Percentiles rank a stretch among this genome's conserved stretches.
Evolutionary conservation across 1,140 invertebrate species (phyloP).

Genomic region (Hyposmocoma kahamanoa): DNA sequence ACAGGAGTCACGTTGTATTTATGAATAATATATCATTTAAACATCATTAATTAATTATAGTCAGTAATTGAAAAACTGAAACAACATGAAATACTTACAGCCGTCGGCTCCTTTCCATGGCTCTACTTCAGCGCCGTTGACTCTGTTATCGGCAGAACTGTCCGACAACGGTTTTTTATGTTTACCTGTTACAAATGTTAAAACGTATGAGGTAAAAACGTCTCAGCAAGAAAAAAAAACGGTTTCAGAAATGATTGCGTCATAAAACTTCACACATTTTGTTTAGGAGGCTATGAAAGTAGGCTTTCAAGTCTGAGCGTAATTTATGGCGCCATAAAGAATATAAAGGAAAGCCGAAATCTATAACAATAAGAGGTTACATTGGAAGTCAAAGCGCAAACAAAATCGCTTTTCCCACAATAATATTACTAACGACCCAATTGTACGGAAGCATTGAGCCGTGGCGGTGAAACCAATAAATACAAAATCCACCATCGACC

Average conservation of each 20-base stretch:
- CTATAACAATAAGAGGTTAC: slow-evolving; percentile 57
- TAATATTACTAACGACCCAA: slow-evolving; percentile 71
- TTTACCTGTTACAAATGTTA: slow-evolving; percentile 39
- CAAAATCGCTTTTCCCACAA: slow-evolving; percentile 67
- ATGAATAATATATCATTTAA: too few species aligned
- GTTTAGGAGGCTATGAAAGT: slow-evolving; percentile 24
- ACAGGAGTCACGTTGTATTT: too few species aligned
- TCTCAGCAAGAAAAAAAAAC: slow-evolving; percentile 9
- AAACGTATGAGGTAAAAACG: slow-evolving; percentile 14
- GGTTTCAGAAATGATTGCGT: slow-evolving; percentile 21
- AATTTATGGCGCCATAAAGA: slow-evolving; percentile 47
- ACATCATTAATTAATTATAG: too few species aligned
- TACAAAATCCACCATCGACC: slow-evolving; percentile 62
- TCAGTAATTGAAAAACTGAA: too few species aligned
- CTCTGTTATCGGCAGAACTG: slow-evolving; percentile 65
- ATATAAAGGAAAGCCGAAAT: slow-evolving; percentile 50
- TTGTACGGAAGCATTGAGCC: slow-evolving; percentile 61
- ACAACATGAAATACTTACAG: slow-evolving; percentile 50
- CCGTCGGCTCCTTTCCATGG: slow-evolving; percentile 76
- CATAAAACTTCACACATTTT: slow-evolving; percentile 22
- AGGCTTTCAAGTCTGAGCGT: slow-evolving; percentile 36
- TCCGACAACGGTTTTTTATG: slow-evolving; percentile 59
- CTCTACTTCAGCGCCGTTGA: slow-evolving; percentile 74
- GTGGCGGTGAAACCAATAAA: slow-evolving; percentile 65
- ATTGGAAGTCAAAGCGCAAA: slow-evolving; percentile 65